Conservation (phyloP, 2,888 invertebrate genomes). For the Leistus spinibarbis region DNA sequence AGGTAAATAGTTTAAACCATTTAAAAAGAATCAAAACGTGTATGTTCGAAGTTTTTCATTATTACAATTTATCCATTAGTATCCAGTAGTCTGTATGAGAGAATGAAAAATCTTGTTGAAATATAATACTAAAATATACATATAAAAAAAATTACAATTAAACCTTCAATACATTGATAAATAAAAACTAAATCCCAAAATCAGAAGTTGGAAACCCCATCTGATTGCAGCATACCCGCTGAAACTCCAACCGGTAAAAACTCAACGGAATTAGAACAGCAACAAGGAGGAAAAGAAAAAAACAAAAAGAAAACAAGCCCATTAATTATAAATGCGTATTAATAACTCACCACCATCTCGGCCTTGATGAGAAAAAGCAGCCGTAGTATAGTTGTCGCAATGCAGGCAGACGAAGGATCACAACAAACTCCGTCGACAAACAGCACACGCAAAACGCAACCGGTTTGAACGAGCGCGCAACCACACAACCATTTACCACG, state of each 20-base stretch:
- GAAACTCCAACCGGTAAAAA: background rate
- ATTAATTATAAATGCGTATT: background rate
- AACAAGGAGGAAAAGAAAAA: no score
- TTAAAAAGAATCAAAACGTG: no score
- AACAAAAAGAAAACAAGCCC: background rate
- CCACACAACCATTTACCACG: background rate
- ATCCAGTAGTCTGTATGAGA: no score
- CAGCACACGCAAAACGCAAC: background rate
- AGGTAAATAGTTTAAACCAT: no score
- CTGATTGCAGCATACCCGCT: background rate
- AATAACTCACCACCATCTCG: constrained; percentile 6
- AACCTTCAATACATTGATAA: background rate
- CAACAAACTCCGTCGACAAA: background rate
- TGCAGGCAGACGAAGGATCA: background rate
- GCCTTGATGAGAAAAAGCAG: background rate
- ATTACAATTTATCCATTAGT: no score
- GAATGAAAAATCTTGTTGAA: no score
- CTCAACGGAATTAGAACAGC: background rate
- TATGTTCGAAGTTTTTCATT: no score
- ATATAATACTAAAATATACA: no score
- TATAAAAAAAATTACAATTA: background rate
- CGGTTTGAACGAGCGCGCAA: background rate
- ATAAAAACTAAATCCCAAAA: background rate
- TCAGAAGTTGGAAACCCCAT: background rate
- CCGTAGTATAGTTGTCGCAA: background rate